Base-by-base conservation (phyloP, 2,113 vertebrate species). In the Pica pica region DNA sequence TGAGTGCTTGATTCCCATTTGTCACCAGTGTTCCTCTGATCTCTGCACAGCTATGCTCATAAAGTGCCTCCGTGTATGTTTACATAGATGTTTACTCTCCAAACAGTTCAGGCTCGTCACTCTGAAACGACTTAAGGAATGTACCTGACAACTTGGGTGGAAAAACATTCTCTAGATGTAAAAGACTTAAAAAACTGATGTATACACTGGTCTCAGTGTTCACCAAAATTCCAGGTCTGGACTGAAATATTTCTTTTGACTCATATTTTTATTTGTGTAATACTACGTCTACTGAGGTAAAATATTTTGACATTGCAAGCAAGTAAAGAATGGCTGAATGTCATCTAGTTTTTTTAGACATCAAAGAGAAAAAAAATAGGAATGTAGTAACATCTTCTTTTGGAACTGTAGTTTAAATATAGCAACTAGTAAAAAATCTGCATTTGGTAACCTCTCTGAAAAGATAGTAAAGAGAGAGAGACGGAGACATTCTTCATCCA, bases 1-100 rank as follows among this genome's bases (percentile, higher is more conserved):
- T 37, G 52, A 42, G 27, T 78, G 16, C 67, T 90, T 56, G 78
- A 33, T 83, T 88, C 22, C 75, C 39, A 37, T 85, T 84, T 87
- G 81, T 76, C 74, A 79, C 31, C 28, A 80, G 74, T 30, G 18
- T 83, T 93, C 90, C 56, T 90, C 71, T 88, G 87, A 93, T 74
- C 85, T 92, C 64, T 96, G 79, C 82, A 49, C 84, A 83, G 85
- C 60, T 86, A 88, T 0, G 0, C 56, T 90, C 85, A 56, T 71
- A n/a, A 87, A 94, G 79, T 67, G 31, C 50, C 82, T 86, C 52
- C 30, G 44, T 49, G 57, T 67, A 30, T 92, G 73, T 95, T 96
- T 96, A 83, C 87, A 80, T 42, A 86, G 87, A 83, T 86, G 82
- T 96, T 96, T 96, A 83, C 93, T 96, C 82, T 97, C 88, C 85